Conservation (phyloP, 2,797 vertebrate genomes). For the Microtus californicus region DNA sequence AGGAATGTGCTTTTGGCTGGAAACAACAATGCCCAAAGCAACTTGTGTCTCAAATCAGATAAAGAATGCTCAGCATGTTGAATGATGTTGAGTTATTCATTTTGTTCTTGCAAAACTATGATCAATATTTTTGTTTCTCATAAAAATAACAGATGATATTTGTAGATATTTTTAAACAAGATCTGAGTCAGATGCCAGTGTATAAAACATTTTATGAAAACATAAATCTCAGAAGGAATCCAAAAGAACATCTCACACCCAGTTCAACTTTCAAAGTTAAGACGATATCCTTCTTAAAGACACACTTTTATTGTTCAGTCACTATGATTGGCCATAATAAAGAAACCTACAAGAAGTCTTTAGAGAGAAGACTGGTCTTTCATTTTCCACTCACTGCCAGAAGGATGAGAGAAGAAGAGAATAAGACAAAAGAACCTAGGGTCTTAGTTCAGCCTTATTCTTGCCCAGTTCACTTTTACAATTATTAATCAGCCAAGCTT, state of each 20-base stretch:
- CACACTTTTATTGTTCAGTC: constrained; percentile 9
- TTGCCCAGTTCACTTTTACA: neutral
- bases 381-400: neutral
- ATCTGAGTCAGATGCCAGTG: constrained; percentile 45
- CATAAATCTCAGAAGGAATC: constrained; percentile 44
- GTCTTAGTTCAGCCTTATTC: neutral
- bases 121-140: constrained; percentile 46
- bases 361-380: constrained; percentile 12
- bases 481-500: neutral
- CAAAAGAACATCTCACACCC: constrained; percentile 59
- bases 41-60: neutral
- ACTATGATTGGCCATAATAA: constrained; percentile 12
- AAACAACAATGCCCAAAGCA: neutral
- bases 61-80: neutral
- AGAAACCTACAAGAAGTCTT: neutral
- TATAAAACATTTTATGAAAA: constrained; percentile 59
- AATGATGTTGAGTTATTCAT: neutral
- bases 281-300: constrained; percentile 75
- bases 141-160: constrained; percentile 30
- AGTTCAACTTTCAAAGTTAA: constrained; percentile 71
- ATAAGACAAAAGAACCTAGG: neutral
- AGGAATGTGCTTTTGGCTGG: neutral
- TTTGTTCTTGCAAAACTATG: constrained; percentile 25
- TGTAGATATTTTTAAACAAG: constrained; percentile 41
- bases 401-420: neutral